Evolutionary conservation across 2,113 vertebrate genomes (phyloP).

Genomic region (Chelonoidis abingdonii): DNA sequence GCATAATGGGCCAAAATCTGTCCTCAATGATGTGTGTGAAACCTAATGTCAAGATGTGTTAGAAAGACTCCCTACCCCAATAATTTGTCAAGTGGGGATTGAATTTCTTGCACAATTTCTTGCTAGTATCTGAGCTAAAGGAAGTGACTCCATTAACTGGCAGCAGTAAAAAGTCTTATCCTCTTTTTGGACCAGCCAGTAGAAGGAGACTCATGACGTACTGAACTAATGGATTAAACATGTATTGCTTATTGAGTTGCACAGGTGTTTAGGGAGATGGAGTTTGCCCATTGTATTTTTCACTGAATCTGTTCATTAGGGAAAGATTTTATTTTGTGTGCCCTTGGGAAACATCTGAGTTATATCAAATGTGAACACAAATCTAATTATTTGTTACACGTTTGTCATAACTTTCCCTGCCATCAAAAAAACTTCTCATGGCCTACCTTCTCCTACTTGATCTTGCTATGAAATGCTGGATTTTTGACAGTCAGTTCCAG

Average conservation of each 20-base stretch:
- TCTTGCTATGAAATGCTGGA: slow-evolving; percentile 36
- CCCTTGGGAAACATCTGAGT: not conserved
- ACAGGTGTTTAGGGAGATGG: not conserved
- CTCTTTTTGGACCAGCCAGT: not conserved
- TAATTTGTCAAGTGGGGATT: not conserved
- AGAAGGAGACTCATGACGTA: rapidly evolving
- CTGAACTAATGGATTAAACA: not conserved
- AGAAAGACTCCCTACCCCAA: not conserved
- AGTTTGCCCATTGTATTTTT: not conserved
- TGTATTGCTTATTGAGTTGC: not conserved
- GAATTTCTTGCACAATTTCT: rapidly evolving
- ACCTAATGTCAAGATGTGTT: not conserved
- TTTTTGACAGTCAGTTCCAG: not conserved
- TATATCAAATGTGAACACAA: not conserved
- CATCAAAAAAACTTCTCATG: not conserved
- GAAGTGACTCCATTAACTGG: not conserved
- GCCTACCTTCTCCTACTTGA: not conserved
- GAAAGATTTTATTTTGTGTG: not conserved
- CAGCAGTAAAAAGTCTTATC: not conserved
- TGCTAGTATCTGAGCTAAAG: not conserved
- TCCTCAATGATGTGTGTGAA: not conserved
- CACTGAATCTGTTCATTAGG: rapidly evolving
- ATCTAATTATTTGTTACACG: slow-evolving; percentile 18
- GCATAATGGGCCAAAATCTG: not conserved
- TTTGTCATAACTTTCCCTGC: slow-evolving; percentile 22